Conservation (phyloP, 2,113 vertebrate species). For the Caranx ignobilis region DNA sequence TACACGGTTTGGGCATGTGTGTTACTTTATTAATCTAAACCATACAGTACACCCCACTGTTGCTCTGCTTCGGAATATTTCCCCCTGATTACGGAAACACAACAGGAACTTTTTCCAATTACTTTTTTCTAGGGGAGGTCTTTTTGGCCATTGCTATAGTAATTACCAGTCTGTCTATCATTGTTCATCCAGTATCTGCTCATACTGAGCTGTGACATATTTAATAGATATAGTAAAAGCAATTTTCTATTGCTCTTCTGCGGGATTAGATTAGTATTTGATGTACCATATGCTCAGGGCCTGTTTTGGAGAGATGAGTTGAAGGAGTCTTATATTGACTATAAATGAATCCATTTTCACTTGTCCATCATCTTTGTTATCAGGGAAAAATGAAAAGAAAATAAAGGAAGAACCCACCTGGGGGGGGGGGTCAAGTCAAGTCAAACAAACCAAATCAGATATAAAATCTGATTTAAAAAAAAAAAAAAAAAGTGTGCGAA, state of each 20-base stretch:
- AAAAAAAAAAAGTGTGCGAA: not conserved
- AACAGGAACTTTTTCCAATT: constrained; percentile 61
- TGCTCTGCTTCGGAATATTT: constrained; percentile 29
- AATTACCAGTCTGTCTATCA: constrained; percentile 60
- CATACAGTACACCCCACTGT: not conserved
- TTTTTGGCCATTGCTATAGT: constrained; percentile 29
- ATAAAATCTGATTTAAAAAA: not conserved
- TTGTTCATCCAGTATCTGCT: constrained; percentile 52
- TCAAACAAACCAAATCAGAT: constrained; percentile 16
- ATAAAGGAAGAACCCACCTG: constrained; percentile 7
- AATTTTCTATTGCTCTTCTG: constrained; percentile 48
- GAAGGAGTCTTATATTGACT: constrained; percentile 54
- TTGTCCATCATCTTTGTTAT: constrained; percentile 52
- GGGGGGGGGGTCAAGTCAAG: not conserved
- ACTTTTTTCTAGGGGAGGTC: constrained; percentile 50
- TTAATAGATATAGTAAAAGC: constrained; percentile 60
- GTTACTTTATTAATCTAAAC: constrained; percentile 20
- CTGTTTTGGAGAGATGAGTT: constrained; percentile 34
- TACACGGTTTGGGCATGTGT: constrained; percentile 12
- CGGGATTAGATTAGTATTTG: constrained; percentile 56
- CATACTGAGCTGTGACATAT: constrained; percentile 53
- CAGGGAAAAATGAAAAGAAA: constrained; percentile 40
- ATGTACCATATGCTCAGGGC: constrained; percentile 48
- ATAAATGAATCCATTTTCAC: constrained; percentile 52
- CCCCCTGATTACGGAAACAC: constrained; percentile 47